Base-by-base conservation (phyloP, 2,888 invertebrate species). In the Cataglyphis livida region DNA sequence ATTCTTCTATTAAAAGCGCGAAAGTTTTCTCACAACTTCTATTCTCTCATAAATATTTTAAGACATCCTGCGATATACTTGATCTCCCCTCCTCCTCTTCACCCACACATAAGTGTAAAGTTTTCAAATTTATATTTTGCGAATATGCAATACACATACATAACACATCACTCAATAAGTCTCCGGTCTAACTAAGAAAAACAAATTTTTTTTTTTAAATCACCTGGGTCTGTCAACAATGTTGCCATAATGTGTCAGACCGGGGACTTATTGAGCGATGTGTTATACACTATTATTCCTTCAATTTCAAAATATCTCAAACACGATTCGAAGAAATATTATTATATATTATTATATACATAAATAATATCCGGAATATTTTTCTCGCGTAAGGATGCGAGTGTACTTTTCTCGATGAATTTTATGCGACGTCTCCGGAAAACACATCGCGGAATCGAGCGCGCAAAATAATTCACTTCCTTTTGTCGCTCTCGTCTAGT, bases 381-480 rank as follows among this genome's bases (percentile, higher is more conserved):
- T 12, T 3, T 3, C 10, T 64, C 5, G 21, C 10, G 1, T 28
- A 7, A 76, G 18, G 6, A 51, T n/a, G 15, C 9, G n/a, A 41
- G 21, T 25, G 12, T 54, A 5, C 44, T 79, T 66, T 41, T 57
- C 35, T n/a, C n/a, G n/a, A 64, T 4, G 32, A 88, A 85, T 87
- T 89, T 85, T 84, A 83, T 71, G 79, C 74, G 82, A 75, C 82
- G 57, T 59, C n/a, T 51, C 35, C 64, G 64, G 57, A 59, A 66
- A 44, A 81, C 54, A 51, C 51, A 65, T 57, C 32, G 51, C n/a
- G 64, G 84, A 85, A 86, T 86, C 89, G 82, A 88, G 85, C 59
- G 85, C 59, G 41, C 76, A 3, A 81, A 83, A 84, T 88, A 89
- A 89, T 89, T 86, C 85, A 88, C 84, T 86, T 88, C 65, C 71